Base-by-base conservation (phyloP, 2,888 invertebrate species). In the Drosophila gaucha region DNA sequence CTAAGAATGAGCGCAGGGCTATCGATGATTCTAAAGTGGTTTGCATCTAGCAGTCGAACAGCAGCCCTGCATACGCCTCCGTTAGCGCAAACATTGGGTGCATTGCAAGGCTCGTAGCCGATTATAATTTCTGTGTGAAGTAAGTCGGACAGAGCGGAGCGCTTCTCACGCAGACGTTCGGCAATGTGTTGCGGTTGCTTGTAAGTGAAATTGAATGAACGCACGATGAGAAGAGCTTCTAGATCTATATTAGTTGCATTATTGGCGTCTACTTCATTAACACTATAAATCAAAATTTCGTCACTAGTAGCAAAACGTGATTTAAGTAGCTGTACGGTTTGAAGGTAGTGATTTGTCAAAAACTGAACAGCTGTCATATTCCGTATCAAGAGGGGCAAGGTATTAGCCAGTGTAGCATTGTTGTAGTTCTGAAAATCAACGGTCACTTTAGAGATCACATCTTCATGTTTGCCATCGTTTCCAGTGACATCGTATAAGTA, bases 391-490 rank as follows among this genome's bases (percentile, higher is more conserved):
- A 98, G 90, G 0, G 96, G 96, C 0, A 97, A 93, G 9, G 97
- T 96, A 90, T 97, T 96, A 55, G 96, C 95, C 4, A 98, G 94
- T 0, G 97, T 97, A 12, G 92, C 91, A 89, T 97, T 97, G 76
- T 95, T 95, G 89, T 97, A 97, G 3, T 94, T 93, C 50, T 95
- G 93, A 88, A 97, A 97, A 89, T 96, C 95, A 0, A 98, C 94
- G 5, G 95, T 95, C 3, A 97, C 95, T 6, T 96, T 95, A 1
- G 98, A 98, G n/a, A 95, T 92, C 0, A 98, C 98, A 91, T 97
- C 96, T 57, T 94, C 93, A 89, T 97, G 97, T 76, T 95, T 94
- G 0, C 98, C 98, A 91, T 99, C 99, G 90, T 96, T 97, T 1
- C 98, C 98, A 8, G 95, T 94, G 0, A 98, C 94, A 28, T 95